Conservation (phyloP, 2,888 invertebrate species). For the Dichetophora obliterata region DNA sequence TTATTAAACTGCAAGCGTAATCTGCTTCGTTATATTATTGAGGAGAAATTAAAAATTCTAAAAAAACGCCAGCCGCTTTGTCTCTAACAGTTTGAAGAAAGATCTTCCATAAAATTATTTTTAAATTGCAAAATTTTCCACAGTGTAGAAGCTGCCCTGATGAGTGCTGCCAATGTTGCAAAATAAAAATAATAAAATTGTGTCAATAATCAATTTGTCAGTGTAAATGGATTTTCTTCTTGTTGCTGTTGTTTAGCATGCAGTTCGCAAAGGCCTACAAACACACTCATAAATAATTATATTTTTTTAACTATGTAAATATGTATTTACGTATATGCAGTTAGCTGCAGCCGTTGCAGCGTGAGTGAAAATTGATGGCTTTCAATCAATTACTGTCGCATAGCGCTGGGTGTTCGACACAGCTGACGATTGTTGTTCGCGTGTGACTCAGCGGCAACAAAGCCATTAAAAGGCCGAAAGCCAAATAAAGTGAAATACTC, state of each 20-base stretch:
- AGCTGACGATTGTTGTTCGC: constrained; percentile 12
- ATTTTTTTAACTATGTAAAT: neutral
- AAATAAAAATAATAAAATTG: constrained; percentile 36
- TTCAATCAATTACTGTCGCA: constrained; percentile 38
- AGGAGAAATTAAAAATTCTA: too few species aligned
- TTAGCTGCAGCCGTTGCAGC: neutral
- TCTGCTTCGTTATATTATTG: too few species aligned
- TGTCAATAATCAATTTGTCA: constrained; percentile 52
- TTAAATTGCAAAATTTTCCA: neutral
- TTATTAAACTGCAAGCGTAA: too few species aligned
- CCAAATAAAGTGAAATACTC: neutral
- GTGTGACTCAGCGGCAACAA: neutral
- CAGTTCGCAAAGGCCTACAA: neutral
- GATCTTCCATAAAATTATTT: neutral
- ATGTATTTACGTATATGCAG: neutral
- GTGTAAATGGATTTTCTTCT: constrained; percentile 41
- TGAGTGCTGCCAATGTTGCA: neutral
- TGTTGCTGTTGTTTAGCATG: neutral
- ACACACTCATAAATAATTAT: neutral
- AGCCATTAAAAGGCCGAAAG: neutral
- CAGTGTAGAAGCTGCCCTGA: neutral
- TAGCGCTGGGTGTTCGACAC: constrained; percentile 25
- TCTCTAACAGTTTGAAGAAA: too few species aligned
- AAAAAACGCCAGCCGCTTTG: too few species aligned
- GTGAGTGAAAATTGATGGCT: constrained; percentile 33